Evolutionary conservation across 1,140 invertebrate genomes (phyloP).

Genomic region (Brachionus angularis): DNA sequence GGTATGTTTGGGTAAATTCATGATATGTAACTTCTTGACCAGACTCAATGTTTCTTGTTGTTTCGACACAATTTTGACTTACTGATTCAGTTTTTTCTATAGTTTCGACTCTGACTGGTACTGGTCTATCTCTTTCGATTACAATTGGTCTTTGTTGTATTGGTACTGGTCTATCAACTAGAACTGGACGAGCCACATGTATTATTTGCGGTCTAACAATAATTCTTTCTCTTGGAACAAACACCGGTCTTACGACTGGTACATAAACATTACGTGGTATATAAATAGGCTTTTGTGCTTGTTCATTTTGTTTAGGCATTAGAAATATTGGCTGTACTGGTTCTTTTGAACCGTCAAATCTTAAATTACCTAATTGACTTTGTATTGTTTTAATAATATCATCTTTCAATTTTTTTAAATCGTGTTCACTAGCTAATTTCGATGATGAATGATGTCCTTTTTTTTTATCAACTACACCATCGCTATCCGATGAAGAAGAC

Average conservation of each 20-base stretch:
- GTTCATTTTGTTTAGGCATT: conserved; percentile 27
- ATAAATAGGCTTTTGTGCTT: conserved; percentile 38
- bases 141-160: conserved; percentile 43
- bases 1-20: conserved; percentile 31
- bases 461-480: no score
- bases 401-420: conserved; percentile 35
- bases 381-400: conserved; percentile 24
- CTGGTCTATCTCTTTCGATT: conserved; percentile 36
- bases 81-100: conserved; percentile 20
- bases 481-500: background rate
- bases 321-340: conserved; percentile 31
- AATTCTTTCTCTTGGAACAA: conserved; percentile 44
- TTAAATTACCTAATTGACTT: conserved; percentile 25
- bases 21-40: conserved; percentile 41
- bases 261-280: conserved; percentile 44
- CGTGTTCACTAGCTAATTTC: no score
- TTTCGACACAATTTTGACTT: conserved; percentile 38
- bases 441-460: no score
- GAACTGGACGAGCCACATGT: conserved; percentile 41
- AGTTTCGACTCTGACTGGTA: background rate
- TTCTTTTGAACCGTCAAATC: background rate
- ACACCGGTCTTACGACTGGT: conserved; percentile 43
- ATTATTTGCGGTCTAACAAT: conserved; percentile 44
- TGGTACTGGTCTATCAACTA: conserved; percentile 42
- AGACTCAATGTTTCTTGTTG: conserved; percentile 16